These are phyloP conservation scores for Heteractis magnifica DNA, from an alignment of 92 coral and sea anemone genomes.

Conservation along the genomic window DNA sequence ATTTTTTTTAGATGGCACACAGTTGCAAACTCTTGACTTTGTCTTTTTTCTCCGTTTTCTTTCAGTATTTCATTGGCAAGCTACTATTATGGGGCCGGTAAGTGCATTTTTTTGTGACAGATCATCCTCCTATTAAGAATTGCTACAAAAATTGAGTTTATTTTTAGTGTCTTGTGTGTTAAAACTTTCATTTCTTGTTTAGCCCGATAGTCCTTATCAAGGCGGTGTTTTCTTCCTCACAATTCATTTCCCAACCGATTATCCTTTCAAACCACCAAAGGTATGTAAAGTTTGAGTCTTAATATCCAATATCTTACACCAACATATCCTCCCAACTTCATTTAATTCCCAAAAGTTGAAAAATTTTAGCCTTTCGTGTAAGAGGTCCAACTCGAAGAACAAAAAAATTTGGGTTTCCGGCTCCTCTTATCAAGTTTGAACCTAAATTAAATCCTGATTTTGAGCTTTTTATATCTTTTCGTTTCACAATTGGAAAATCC, in stretches of 20 bases:
- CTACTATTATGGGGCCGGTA: slow-evolving; percentile 99
- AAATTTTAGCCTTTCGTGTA: not conserved
- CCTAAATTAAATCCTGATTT: not conserved
- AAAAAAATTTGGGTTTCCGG: not conserved
- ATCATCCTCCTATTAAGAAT: not conserved
- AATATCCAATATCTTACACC: not conserved
- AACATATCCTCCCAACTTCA: not conserved
- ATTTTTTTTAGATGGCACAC: slow-evolving; percentile 25
- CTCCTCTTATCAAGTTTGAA: not conserved
- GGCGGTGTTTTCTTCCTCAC: slow-evolving; percentile 99
- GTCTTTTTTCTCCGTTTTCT: slow-evolving; percentile 37
- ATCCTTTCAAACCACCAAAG: slow-evolving; percentile 99
- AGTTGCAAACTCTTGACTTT: slow-evolving; percentile 39
- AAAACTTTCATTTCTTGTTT: slow-evolving; percentile 26
- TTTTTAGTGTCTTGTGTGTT: not conserved
- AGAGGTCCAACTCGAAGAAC: not conserved
- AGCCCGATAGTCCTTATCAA: slow-evolving; percentile 99
- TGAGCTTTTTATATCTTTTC: not conserved
- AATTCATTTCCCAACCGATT: slow-evolving; percentile 98
- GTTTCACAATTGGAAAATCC: not conserved
- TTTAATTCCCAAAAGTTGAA: not conserved
- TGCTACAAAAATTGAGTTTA: not conserved
- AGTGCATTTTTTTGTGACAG: slow-evolving; percentile 31
- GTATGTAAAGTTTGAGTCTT: slow-evolving; percentile 54
- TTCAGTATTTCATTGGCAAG: slow-evolving; percentile 99